These are phyloP conservation scores for Cotesia congregata DNA, from an alignment of 2,888 invertebrate species.

Conservation along the genomic window DNA sequence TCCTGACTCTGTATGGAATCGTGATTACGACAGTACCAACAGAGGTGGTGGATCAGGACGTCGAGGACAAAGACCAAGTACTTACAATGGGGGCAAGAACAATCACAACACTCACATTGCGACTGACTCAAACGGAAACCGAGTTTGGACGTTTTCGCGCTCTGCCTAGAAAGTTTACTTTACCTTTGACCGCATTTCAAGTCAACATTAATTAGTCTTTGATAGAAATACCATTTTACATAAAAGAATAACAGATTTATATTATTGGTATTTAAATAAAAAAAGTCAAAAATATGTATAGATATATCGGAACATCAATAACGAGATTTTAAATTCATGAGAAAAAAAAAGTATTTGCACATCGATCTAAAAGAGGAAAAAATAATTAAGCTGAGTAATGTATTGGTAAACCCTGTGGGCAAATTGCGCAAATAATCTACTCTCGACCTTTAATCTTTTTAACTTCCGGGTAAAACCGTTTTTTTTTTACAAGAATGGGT, in stretches of 20 bases:
- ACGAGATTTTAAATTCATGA: background rate
- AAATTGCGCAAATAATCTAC: background rate
- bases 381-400: background rate
- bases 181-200: background rate
- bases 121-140: slow-evolving; percentile 60
- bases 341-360: background rate
- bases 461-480: slow-evolving; percentile 20
- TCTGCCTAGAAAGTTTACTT: slow-evolving; percentile 39
- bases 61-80: slow-evolving; percentile 43
- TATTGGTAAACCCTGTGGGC: background rate
- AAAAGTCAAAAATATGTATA: too few species aligned
- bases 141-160: slow-evolving; percentile 65
- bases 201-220: too few species aligned
- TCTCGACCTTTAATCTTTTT: slow-evolving; percentile 7
- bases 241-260: too few species aligned
- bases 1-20: slow-evolving; percentile 54
- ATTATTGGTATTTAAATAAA: too few species aligned
- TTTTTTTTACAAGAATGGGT: slow-evolving; percentile 29
- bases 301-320: too few species aligned
- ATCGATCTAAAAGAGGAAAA: too few species aligned
- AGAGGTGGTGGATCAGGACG: slow-evolving; percentile 30
- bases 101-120: slow-evolving; percentile 60
- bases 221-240: too few species aligned
- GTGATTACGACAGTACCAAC: slow-evolving; percentile 52
- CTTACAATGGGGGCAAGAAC: slow-evolving; percentile 49